Evolutionary conservation across 2,888 invertebrate genomes (phyloP).

Genomic region (Lathronympha strigana): DNA sequence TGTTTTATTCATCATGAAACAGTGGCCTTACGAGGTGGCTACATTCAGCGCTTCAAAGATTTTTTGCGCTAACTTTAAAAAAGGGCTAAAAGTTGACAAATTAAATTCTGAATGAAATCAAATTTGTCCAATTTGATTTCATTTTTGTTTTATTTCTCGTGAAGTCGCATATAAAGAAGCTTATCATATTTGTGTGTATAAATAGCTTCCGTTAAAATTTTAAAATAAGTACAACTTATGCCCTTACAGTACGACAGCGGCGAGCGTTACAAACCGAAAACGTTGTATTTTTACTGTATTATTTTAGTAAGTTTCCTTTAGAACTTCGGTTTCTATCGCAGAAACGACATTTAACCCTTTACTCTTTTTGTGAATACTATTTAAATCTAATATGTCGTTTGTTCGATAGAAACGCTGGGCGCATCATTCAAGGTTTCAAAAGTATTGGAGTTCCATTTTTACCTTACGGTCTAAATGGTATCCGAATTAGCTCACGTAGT

Average conservation of each 20-base stretch:
- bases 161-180: background rate
- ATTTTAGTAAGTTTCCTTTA: constrained; percentile 7
- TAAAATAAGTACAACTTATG: background rate
- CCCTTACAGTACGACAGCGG: constrained; percentile 33
- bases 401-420: constrained; percentile 10
- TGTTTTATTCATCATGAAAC: background rate
- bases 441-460: constrained; percentile 8
- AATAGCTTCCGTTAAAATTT: no score
- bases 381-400: background rate
- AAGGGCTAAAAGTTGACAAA: background rate
- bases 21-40: constrained; percentile 13
- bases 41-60: background rate
- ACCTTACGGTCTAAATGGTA: constrained; percentile 8
- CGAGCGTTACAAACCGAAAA: constrained; percentile 2
- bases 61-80: background rate
- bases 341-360: background rate
- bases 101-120: no score
- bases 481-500: constrained; percentile 14
- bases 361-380: background rate
- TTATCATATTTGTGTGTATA: no score
- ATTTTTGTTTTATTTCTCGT: background rate
- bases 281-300: constrained; percentile 13
- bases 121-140: no score
- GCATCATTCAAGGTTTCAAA: background rate
- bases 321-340: background rate